Base-by-base conservation (phyloP, 2,797 vertebrate genomes). In the Coluber constrictor region DNA sequence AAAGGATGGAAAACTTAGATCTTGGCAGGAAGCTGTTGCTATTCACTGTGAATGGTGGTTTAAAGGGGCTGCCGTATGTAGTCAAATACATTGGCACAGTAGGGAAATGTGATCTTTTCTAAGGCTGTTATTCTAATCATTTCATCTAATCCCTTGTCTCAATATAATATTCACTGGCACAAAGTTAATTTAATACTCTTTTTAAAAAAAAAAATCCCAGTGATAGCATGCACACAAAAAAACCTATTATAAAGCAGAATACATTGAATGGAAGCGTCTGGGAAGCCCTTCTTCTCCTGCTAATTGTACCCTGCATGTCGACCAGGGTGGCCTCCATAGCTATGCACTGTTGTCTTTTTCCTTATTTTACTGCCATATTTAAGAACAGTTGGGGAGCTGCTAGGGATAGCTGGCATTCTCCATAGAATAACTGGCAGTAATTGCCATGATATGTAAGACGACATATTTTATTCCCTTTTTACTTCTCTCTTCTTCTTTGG, bases 81-180 rank as follows among this genome's bases (percentile, higher is more conserved):
- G 93, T 95, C 93, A 95, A 88, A 93, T 93, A 96, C 95, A 95
- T 25, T 93, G 93, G 91, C 94, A 95, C 91, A 93, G 96, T 95
- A 94, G 96, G 97, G 94, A 96, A 96, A 97, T 96, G 93, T 94
- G 95, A 96, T 96, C 96, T 95, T 97, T 97, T 97, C 96, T 96
- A 95, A 97, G 94, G 94, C 96, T 96, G 95, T 97, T 96, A 97
- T 97, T 96, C 96, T 96, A 96, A 96, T 96, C 96, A 95, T 97
- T 97, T 97, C 95, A 97, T 97, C 96, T 96, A 96, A 94, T 96
- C 95, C 91, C 96, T 96, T 96, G 96, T 96, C 96, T 96, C 96
- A 95, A 96, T 96, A 97, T 94, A 96, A 96, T 96, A 96, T 96
- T 95, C 96, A 96, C 94, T 94, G 92, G 95, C 94, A 96, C 96